phyloP scores from a whole-genome alignment of 2,797 vertebrate species.

The Australoheros facetus region DNA sequence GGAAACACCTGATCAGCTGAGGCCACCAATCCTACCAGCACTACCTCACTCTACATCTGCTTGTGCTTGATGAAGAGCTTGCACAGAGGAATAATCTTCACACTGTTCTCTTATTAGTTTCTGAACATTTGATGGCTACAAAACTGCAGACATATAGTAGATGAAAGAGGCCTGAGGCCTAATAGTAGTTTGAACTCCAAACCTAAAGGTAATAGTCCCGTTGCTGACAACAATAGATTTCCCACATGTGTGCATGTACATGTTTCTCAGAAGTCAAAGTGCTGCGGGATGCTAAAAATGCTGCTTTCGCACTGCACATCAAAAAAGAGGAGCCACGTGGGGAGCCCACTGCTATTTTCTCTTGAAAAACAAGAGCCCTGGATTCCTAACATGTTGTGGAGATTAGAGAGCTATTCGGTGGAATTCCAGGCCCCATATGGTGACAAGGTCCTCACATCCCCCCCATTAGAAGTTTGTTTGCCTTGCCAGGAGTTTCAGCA shows the following conservation, averaged over 20 bases:
- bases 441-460: slow-evolving; percentile 69
- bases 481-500: slow-evolving; percentile 53
- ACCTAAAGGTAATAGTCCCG: background rate
- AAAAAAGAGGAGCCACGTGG: slow-evolving; percentile 49
- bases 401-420: slow-evolving; percentile 70
- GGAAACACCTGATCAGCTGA: background rate
- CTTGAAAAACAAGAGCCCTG: slow-evolving; percentile 61
- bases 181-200: background rate
- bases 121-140: background rate
- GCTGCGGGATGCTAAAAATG: slow-evolving; percentile 21
- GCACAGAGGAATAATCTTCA: background rate
- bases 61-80: background rate
- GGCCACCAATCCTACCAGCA: background rate
- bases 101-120: background rate
- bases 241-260: background rate
- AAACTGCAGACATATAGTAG: background rate
- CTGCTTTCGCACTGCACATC: slow-evolving; percentile 34
- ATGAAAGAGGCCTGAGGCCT: background rate
- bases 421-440: slow-evolving; percentile 73
- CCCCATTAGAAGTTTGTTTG: slow-evolving; percentile 45
- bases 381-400: slow-evolving; percentile 75
- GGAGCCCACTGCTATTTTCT: slow-evolving; percentile 52
- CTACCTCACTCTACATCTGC: background rate
- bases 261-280: slow-evolving; percentile 23
- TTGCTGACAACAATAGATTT: background rate